These are phyloP conservation scores for Discoglossus pictus DNA, from an alignment of 2,797 vertebrate genomes.

Conservation along the genomic window DNA sequence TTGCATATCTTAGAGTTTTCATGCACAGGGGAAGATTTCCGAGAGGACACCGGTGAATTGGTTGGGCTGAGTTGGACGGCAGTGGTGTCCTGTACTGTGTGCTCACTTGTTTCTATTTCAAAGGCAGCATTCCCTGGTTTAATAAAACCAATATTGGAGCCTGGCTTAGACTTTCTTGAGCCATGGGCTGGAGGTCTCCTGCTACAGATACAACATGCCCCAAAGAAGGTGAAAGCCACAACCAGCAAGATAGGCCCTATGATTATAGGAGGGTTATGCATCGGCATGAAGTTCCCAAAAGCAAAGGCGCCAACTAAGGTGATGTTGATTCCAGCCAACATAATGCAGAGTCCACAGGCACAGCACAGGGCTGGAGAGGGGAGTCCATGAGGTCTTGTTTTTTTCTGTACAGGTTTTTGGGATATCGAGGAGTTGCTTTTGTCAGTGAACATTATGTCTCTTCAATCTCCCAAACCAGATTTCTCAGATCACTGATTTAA, in stretches of 20 bases:
- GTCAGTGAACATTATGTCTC: slow-evolving; percentile 66
- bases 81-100: slow-evolving; percentile 90
- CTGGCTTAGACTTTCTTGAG: slow-evolving; percentile 62
- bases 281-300: slow-evolving; percentile 79
- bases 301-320: slow-evolving; percentile 91
- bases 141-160: slow-evolving; percentile 73
- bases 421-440: slow-evolving; percentile 65
- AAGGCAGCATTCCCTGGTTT: slow-evolving; percentile 75
- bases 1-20: slow-evolving; percentile 64
- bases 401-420: slow-evolving; percentile 63
- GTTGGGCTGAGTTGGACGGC: slow-evolving; percentile 89
- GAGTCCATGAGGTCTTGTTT: slow-evolving; percentile 74
- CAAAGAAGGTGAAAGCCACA: slow-evolving; percentile 84
- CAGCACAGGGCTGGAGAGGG: slow-evolving; percentile 92
- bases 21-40: slow-evolving; percentile 71
- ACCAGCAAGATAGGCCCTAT: slow-evolving; percentile 84
- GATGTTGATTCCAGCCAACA: slow-evolving; percentile 96
- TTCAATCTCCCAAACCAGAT: neutral
- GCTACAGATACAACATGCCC: slow-evolving; percentile 88
- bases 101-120: slow-evolving; percentile 91
- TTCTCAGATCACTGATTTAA: neutral
- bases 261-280: slow-evolving; percentile 84
- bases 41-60: slow-evolving; percentile 80
- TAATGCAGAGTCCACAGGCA: slow-evolving; percentile 92
- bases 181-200: slow-evolving; percentile 67